Evolutionary conservation across 2,113 vertebrate species (phyloP).

Genomic region (Ellobius talpinus): DNA sequence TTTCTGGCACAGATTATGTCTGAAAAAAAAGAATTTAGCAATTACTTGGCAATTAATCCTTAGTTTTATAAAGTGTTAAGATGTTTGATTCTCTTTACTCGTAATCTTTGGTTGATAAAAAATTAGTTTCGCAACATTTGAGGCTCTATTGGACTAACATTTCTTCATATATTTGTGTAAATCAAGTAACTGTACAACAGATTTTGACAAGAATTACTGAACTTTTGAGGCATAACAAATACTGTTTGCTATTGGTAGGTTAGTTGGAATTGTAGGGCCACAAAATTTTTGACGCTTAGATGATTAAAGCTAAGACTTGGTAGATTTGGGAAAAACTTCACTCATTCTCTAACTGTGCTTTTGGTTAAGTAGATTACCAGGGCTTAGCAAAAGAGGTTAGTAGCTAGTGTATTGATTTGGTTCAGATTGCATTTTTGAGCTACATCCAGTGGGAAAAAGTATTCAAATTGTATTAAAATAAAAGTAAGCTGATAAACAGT

Average conservation of each 20-base stretch:
- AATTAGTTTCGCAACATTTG: constrained; percentile 7
- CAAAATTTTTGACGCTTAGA: neutral
- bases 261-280: neutral
- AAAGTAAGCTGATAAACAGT: constrained; percentile 7
- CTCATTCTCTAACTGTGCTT: neutral
- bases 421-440: constrained; percentile 33
- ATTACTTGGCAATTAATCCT: neutral
- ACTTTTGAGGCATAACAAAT: neutral
- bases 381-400: neutral
- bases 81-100: constrained; percentile 10
- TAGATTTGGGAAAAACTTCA: neutral
- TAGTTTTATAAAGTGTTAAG: constrained; percentile 26
- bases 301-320: neutral
- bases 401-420: neutral
- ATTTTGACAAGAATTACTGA: constrained; percentile 36
- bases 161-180: neutral
- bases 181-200: neutral
- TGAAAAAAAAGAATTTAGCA: neutral
- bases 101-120: neutral
- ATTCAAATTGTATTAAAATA: neutral
- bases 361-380: constrained; percentile 21
- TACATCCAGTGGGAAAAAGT: neutral
- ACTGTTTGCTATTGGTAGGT: neutral
- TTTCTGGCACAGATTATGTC: neutral
- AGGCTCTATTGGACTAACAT: neutral